Conservation (phyloP, 2,113 vertebrate species). For the Poeciliopsis retropinna region DNA sequence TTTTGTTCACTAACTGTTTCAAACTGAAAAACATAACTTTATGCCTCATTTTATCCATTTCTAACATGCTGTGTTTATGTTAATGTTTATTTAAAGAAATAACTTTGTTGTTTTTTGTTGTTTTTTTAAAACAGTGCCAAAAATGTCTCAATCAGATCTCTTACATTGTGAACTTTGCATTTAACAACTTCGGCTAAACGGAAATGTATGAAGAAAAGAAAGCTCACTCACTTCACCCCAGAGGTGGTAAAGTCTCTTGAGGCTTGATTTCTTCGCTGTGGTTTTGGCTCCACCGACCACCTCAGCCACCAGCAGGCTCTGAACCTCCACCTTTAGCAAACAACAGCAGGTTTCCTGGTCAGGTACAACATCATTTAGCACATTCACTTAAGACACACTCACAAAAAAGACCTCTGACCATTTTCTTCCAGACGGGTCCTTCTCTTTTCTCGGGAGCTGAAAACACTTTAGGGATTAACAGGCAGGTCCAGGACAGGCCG, state of each 20-base stretch:
- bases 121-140: too few species aligned
- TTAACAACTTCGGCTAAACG: too few species aligned
- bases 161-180: too few species aligned
- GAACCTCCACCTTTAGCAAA: constrained; percentile 88
- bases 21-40: too few species aligned
- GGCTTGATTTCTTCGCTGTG: constrained; percentile 82
- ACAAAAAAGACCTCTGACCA: constrained; percentile 79
- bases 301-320: constrained; percentile 90
- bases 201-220: too few species aligned
- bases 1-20: too few species aligned
- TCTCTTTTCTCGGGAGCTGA: constrained; percentile 84
- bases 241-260: constrained; percentile 88
- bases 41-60: too few species aligned
- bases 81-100: too few species aligned
- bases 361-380: too few species aligned
- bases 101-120: too few species aligned
- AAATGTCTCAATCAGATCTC: too few species aligned
- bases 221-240: constrained; percentile 87
- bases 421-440: constrained; percentile 90
- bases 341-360: background rate
- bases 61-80: too few species aligned
- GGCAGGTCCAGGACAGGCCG: constrained; percentile 92
- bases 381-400: background rate
- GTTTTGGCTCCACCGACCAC: constrained; percentile 90
- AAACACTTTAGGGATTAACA: constrained; percentile 87